Percentiles rank a stretch among this genome's conserved stretches.
phyloP scores from a whole-genome alignment of 1,140 invertebrate genomes.

The Drosophila chauvacae region DNA sequence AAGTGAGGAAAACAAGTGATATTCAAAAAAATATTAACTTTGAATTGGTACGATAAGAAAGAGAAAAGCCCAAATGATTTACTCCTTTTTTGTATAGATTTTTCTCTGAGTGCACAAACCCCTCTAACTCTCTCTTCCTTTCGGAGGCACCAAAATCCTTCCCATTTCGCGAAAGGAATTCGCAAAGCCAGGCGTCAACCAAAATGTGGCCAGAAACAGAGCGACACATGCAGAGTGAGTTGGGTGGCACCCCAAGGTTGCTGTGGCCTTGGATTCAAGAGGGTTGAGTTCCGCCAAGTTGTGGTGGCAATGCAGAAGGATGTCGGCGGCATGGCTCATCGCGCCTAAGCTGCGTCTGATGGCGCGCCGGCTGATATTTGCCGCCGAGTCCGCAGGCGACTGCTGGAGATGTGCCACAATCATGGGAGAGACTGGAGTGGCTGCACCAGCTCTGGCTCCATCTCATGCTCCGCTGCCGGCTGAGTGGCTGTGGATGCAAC shows the following conservation, averaged over 20 bases:
- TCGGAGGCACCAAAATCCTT: background rate
- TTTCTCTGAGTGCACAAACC: background rate
- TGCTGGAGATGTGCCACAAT: conserved; percentile 27
- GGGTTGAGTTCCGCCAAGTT: conserved; percentile 3
- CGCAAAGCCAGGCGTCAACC: conserved; percentile 54
- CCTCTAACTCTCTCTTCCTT: background rate
- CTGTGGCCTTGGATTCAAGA: conserved; percentile 11
- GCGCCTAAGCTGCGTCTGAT: conserved; percentile 72
- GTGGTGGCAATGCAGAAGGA: conserved; percentile 8
- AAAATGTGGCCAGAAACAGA: conserved; percentile 60
- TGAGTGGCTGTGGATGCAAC: conserved; percentile 50
- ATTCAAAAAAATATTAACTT: background rate
- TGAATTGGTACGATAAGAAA: background rate
- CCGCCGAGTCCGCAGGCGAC: conserved; percentile 23
- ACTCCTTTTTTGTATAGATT: background rate
- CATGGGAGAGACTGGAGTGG: conserved; percentile 27
- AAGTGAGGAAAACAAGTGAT: background rate
- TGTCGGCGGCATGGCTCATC: conserved; percentile 61
- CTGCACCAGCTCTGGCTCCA: conserved; percentile 9
- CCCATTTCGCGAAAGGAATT: conserved; percentile 33
- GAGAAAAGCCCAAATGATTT: background rate
- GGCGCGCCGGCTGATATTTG: conserved; percentile 45
- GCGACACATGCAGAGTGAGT: conserved; percentile 46
- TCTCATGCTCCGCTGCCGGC: conserved; percentile 1
- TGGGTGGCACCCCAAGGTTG: conserved; percentile 3